Conservation (phyloP, 2,113 vertebrate species). For the Herpailurus yagouaroundi region DNA sequence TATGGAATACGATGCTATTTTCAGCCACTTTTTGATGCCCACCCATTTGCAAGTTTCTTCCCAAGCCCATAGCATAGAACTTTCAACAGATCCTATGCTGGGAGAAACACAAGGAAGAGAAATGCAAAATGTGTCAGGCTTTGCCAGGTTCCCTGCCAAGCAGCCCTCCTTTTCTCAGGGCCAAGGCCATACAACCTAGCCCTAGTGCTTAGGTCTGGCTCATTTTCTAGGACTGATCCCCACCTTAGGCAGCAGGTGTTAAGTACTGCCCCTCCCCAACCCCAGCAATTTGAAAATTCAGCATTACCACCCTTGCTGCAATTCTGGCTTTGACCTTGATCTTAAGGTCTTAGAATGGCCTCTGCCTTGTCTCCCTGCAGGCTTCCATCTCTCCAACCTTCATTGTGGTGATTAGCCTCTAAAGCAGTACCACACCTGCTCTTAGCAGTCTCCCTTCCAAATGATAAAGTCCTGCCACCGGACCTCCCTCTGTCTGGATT, state of each 20-base stretch:
- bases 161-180: background rate
- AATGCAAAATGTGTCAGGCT: background rate
- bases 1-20: background rate
- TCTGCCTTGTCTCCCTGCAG: background rate
- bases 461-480: background rate
- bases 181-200: background rate
- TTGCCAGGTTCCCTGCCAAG: slow-evolving; percentile 43
- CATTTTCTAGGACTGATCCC: background rate
- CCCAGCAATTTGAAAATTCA: background rate
- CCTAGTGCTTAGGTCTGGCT: background rate
- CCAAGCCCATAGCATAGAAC: background rate
- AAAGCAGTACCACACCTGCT: background rate
- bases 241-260: background rate
- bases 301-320: background rate
- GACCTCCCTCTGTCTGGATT: background rate
- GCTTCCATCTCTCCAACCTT: background rate
- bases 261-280: background rate
- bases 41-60: background rate
- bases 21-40: background rate
- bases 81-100: background rate
- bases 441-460: background rate
- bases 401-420: background rate
- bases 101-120: background rate
- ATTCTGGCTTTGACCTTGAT: background rate
- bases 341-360: background rate